Conservation (phyloP, 2,113 vertebrate genomes). For the Psettodes erumei region DNA sequence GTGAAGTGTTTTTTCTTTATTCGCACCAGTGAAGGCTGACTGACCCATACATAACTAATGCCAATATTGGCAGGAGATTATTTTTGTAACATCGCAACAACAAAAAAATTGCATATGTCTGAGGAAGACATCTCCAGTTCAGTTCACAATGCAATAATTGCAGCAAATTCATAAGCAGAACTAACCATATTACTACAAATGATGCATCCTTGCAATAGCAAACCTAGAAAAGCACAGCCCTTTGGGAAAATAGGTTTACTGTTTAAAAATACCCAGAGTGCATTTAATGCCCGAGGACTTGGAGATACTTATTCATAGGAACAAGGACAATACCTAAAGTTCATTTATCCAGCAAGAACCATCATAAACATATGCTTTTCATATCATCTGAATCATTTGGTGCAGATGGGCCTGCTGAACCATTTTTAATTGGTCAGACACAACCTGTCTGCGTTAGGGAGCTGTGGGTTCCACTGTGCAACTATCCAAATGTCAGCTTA, state of each 20-base stretch:
- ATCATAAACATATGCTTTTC: slow-evolving; percentile 45
- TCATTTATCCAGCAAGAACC: slow-evolving; percentile 56
- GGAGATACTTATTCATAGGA: slow-evolving; percentile 60
- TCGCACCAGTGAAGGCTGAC: too few relatives aligned
- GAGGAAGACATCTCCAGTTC: neutral
- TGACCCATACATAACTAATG: too few relatives aligned
- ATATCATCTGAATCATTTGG: slow-evolving; percentile 47
- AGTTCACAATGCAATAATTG: slow-evolving; percentile 21
- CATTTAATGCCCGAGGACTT: slow-evolving; percentile 60
- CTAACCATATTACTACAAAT: slow-evolving; percentile 19
- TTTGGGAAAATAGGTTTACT: slow-evolving; percentile 47
- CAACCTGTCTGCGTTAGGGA: slow-evolving; percentile 48
- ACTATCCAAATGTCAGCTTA: slow-evolving; percentile 56
- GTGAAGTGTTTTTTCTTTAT: neutral
- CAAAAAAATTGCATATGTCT: neutral
- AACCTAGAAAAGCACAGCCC: slow-evolving; percentile 50
- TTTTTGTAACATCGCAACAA: neutral
- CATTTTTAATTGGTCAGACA: slow-evolving; percentile 55
- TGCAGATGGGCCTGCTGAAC: slow-evolving; percentile 66
- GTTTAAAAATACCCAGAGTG: slow-evolving; percentile 72
- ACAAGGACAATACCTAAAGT: slow-evolving; percentile 64
- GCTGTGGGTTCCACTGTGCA: slow-evolving; percentile 39
- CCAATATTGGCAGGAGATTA: too few relatives aligned
- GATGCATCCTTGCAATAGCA: slow-evolving; percentile 12
- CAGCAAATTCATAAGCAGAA: slow-evolving; percentile 30